A percentile compares a stretch with the other conserved stretches of the same genome.
These are phyloP conservation scores for Poecilia latipinna DNA, from an alignment of 2,113 vertebrate species.

Conservation along the genomic window DNA sequence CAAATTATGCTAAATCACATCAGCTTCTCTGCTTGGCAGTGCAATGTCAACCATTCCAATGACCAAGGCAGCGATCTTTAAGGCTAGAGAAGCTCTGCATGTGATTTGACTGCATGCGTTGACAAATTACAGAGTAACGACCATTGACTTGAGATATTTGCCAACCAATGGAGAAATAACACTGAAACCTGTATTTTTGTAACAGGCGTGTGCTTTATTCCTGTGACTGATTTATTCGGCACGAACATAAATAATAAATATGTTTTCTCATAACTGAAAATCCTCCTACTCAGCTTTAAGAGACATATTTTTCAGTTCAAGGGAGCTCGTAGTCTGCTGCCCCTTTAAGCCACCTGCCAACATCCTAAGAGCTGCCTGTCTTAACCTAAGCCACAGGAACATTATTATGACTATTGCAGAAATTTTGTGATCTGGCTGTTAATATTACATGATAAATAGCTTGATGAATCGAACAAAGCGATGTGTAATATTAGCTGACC, in stretches of 20 bases:
- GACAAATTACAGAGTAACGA: conserved; percentile 35
- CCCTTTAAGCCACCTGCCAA: conserved; percentile 60
- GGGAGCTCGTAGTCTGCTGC: conserved; percentile 20
- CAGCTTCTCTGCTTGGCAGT: conserved; percentile 76
- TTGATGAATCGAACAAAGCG: conserved; percentile 73
- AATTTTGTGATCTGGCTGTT: conserved; percentile 63
- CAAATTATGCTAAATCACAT: conserved; percentile 84
- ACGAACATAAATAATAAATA: conserved; percentile 1
- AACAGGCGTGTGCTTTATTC: conserved; percentile 25
- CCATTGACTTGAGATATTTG: conserved; percentile 46
- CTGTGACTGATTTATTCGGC: not conserved
- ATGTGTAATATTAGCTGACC: conserved; percentile 76
- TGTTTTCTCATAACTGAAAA: conserved; percentile 11
- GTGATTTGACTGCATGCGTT: conserved; percentile 59
- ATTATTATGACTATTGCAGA: conserved; percentile 63
- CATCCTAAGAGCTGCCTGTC: conserved; percentile 46
- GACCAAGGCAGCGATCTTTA: conserved; percentile 71
- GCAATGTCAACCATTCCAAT: conserved; percentile 73
- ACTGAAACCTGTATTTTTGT: conserved; percentile 30
- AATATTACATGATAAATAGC: conserved; percentile 77
- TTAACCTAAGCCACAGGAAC: conserved; percentile 59
- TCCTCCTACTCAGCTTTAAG: conserved; percentile 12
- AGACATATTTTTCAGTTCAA: conserved; percentile 55
- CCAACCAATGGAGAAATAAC: conserved; percentile 20
- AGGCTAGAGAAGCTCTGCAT: conserved; percentile 62